A percentile compares a stretch with the other conserved stretches of the same genome.
These are phyloP conservation scores for Amphimallon solstitiale DNA, from an alignment of 2,888 invertebrate species.

Conservation along the genomic window DNA sequence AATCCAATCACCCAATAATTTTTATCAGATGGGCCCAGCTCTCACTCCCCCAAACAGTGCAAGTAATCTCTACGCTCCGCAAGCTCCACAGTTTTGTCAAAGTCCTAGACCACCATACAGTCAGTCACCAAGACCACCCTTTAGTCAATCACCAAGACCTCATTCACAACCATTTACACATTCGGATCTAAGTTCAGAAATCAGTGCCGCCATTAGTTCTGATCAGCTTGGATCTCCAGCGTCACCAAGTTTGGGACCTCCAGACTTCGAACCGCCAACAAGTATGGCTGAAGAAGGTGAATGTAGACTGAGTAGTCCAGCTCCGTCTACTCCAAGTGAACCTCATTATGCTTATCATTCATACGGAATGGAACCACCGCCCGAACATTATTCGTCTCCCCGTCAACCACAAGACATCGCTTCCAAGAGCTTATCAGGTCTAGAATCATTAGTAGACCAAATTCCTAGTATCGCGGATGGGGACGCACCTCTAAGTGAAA, in stretches of 20 bases:
- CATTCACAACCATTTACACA: constrained; percentile 71
- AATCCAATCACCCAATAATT: constrained; percentile 65
- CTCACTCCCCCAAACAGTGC: constrained; percentile 61
- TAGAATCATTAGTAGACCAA: constrained; percentile 91
- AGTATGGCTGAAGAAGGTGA: constrained; percentile 67
- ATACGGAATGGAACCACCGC: constrained; percentile 60
- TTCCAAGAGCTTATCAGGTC: constrained; percentile 86
- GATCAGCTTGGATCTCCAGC: constrained; percentile 74
- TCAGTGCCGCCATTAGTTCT: constrained; percentile 80
- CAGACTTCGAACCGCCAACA: constrained; percentile 80
- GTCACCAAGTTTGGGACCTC: constrained; percentile 75
- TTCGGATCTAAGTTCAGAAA: constrained; percentile 80
- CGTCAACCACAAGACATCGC: constrained; percentile 77
- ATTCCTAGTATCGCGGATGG: constrained; percentile 88
- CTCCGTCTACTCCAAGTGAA: constrained; percentile 60
- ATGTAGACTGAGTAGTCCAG: constrained; percentile 67
- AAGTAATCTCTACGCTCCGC: constrained; percentile 58
- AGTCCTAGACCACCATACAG: constrained; percentile 58
- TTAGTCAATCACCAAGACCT: constrained; percentile 59
- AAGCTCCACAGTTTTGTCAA: constrained; percentile 57
- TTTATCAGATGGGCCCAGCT: constrained; percentile 62
- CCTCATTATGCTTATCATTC: constrained; percentile 59
- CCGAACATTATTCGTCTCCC: constrained; percentile 63
- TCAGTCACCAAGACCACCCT: constrained; percentile 55
- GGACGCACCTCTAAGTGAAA: constrained; percentile 61